Percentiles rank a stretch among this genome's conserved stretches.
These are phyloP conservation scores for Todiramphus chloris DNA, from an alignment of 2,113 vertebrate species.

Conservation along the genomic window DNA sequence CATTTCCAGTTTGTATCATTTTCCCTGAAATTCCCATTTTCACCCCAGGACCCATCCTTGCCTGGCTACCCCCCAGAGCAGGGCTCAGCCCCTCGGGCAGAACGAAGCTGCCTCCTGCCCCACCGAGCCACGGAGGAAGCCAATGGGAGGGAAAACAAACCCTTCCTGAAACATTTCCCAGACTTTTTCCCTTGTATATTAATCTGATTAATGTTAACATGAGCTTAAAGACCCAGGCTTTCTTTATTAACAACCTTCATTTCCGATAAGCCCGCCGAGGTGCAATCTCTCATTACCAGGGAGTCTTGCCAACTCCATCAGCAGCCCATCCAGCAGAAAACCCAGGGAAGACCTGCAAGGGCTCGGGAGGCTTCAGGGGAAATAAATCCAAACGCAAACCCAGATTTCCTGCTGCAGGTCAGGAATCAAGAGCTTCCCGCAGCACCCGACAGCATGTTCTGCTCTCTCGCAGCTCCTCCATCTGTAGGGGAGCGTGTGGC, in stretches of 20 bases:
- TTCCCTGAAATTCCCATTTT: not conserved
- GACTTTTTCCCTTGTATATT: not conserved
- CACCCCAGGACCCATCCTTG: not conserved
- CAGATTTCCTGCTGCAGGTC: conserved; percentile 39
- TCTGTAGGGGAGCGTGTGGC: not conserved
- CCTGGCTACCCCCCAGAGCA: not conserved
- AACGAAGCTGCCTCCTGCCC: not conserved
- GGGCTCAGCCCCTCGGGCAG: not conserved
- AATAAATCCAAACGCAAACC: not conserved
- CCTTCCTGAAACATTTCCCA: not conserved
- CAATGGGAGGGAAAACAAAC: conserved; percentile 1
- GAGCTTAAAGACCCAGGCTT: conserved; percentile 51
- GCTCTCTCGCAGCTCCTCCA: not conserved
- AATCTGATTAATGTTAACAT: conserved; percentile 52
- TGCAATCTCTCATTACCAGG: conserved; percentile 2
- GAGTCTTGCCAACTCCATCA: conserved; percentile 33
- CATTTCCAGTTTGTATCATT: not conserved
- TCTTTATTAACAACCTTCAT: conserved; percentile 51
- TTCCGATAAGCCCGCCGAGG: conserved; percentile 15
- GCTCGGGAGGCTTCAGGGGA: conserved; percentile 8
- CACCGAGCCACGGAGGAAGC: not conserved
- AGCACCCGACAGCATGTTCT: not conserved
- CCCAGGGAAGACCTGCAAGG: not conserved
- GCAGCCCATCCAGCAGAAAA: not conserved
- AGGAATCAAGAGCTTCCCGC: conserved; percentile 39